Evolutionary conservation across 2,888 invertebrate species (phyloP).

Genomic region (Craniophora ligustri): DNA sequence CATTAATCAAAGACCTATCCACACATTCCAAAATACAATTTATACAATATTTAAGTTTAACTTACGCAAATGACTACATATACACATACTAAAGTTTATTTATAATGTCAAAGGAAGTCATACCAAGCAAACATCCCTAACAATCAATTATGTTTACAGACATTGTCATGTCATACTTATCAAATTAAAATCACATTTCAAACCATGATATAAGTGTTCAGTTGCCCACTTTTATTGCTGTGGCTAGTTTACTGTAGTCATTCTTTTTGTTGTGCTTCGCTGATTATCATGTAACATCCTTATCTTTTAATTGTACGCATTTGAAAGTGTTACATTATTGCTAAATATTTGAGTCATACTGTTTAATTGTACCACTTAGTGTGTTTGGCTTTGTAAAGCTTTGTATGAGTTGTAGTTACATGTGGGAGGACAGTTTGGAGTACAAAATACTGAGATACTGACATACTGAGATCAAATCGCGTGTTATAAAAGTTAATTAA

Average conservation of each 20-base stretch:
- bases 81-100: neutral
- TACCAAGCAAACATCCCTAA: conserved; percentile 11
- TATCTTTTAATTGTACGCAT: conserved; percentile 63
- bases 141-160: conserved; percentile 24
- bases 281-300: conserved; percentile 75
- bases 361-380: conserved; percentile 49
- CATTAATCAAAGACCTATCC: too few relatives aligned
- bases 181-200: conserved; percentile 57
- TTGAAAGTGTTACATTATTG: conserved; percentile 75
- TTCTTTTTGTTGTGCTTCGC: conserved; percentile 73
- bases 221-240: conserved; percentile 40
- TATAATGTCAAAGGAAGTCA: neutral
- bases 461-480: too few relatives aligned
- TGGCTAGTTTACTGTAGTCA: conserved; percentile 50
- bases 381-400: conserved; percentile 29
- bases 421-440: too few relatives aligned
- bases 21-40: neutral
- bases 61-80: neutral
- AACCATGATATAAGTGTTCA: conserved; percentile 71
- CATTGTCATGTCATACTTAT: conserved; percentile 49
- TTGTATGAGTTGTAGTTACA: conserved; percentile 15
- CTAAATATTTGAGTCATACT: conserved; percentile 61
- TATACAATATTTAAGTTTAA: neutral
- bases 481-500: too few relatives aligned
- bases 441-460: too few relatives aligned